Conservation (phyloP, 2,113 vertebrate species). For the Hucho hucho region DNA sequence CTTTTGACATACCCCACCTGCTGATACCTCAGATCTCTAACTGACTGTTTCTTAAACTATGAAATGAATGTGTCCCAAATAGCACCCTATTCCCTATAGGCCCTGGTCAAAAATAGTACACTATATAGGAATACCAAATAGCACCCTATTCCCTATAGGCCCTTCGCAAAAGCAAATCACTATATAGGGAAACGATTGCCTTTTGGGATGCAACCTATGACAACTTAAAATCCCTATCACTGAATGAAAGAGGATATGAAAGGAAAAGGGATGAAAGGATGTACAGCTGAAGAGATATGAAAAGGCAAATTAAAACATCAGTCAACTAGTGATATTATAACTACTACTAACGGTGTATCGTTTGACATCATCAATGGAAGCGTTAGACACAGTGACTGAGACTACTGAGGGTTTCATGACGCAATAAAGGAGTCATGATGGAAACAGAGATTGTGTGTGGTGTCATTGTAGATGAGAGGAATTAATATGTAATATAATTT, state of each 20-base stretch:
- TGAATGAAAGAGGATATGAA: conserved; percentile 12
- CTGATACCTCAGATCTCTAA: conserved; percentile 55
- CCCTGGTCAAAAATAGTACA: too few species aligned
- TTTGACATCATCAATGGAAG: conserved; percentile 11
- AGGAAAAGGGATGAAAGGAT: neutral
- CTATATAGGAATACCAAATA: too few species aligned
- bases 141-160: too few species aligned
- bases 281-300: conserved; percentile 9
- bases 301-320: conserved; percentile 25
- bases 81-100: too few species aligned
- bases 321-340: conserved; percentile 27
- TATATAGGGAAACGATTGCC: too few species aligned
- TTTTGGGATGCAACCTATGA: neutral
- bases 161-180: too few species aligned
- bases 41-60: conserved; percentile 39
- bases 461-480: too few species aligned
- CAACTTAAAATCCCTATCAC: conserved; percentile 39
- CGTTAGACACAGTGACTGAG: too few species aligned
- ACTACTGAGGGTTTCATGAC: conserved; percentile 27
- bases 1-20: conserved; percentile 41
- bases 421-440: conserved; percentile 38
- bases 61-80: too few species aligned
- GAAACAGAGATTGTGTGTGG: conserved; percentile 29
- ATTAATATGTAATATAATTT: too few species aligned
- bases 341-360: neutral